Conservation (phyloP, 2,888 invertebrate genomes). For the Leucozona laternaria region DNA sequence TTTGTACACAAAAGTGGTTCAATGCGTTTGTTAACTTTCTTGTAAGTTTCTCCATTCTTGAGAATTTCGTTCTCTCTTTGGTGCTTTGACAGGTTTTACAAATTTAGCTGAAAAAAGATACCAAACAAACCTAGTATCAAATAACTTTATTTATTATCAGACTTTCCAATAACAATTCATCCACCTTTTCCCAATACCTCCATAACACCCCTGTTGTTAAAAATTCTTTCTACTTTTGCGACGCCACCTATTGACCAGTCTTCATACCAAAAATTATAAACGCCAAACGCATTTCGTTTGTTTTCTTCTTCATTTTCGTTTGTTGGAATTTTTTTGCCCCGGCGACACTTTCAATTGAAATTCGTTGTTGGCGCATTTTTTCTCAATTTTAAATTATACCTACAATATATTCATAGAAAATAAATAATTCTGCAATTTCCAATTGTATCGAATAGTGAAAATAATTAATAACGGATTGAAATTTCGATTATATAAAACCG, state of each 20-base stretch:
- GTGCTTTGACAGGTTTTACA: no score
- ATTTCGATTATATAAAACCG: slow-evolving; percentile 64
- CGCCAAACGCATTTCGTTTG: slow-evolving; percentile 76
- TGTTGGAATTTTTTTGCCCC: slow-evolving; percentile 75
- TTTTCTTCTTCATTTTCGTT: slow-evolving; percentile 73
- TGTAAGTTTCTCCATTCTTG: no score
- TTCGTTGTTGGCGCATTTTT: slow-evolving; percentile 74
- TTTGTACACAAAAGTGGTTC: no score
- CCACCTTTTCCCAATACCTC: not conserved
- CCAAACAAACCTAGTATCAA: no score
- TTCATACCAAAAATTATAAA: slow-evolving; percentile 40
- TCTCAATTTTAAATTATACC: slow-evolving; percentile 17
- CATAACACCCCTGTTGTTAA: not conserved
- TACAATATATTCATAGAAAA: slow-evolving; percentile 2
- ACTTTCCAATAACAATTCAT: no score
- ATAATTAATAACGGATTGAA: not conserved
- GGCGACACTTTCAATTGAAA: slow-evolving; percentile 69
- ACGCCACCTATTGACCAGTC: slow-evolving; percentile 11
- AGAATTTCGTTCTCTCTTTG: no score
- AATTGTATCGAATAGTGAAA: slow-evolving; percentile 7
- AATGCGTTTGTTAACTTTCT: no score
- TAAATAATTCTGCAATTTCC: not conserved
- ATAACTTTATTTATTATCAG: no score
- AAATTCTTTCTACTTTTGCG: not conserved
- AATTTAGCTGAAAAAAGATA: no score